These are phyloP conservation scores for Sebastes itinus DNA, from an alignment of 2,797 vertebrate genomes.

Conservation along the genomic window DNA sequence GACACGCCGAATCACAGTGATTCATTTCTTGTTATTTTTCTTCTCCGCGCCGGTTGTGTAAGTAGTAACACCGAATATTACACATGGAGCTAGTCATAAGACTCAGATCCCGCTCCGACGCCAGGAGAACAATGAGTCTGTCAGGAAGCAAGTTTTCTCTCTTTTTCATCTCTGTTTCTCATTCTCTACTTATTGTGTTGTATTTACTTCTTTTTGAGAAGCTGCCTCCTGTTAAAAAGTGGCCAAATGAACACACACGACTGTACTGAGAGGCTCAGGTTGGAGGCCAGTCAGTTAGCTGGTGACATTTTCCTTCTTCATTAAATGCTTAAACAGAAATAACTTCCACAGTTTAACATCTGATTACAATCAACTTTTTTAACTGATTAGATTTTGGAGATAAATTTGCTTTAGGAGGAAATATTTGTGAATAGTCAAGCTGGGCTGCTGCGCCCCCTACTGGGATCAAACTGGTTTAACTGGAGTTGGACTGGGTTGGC, in stretches of 20 bases:
- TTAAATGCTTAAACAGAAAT: neutral
- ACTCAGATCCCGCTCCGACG: constrained; percentile 10
- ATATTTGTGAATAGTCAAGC: constrained; percentile 31
- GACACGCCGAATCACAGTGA: constrained; percentile 31
- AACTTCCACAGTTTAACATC: neutral
- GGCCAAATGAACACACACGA: constrained; percentile 38
- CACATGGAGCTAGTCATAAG: constrained; percentile 2
- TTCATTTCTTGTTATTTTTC: constrained; percentile 39
- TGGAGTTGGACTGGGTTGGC: constrained; percentile 67
- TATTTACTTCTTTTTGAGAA: neutral
- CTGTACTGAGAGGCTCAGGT: constrained; percentile 37
- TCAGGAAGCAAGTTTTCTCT: constrained; percentile 4
- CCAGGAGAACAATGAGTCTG: constrained; percentile 35
- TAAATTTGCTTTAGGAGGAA: constrained; percentile 23
- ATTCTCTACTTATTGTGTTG: neutral
- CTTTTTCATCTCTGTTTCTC: neutral
- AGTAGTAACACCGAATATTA: constrained; percentile 17
- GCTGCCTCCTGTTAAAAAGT: constrained; percentile 25
- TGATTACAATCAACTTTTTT: constrained; percentile 1
- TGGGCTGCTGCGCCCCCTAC: constrained; percentile 75
- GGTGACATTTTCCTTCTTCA: neutral
- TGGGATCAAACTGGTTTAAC: constrained; percentile 75
- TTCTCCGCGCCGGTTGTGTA: constrained; percentile 29
- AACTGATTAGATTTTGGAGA: constrained; percentile 3
- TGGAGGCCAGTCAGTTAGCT: constrained; percentile 2